Evolutionary conservation across 1,140 invertebrate species (phyloP).

Genomic region (Conus betulinus): DNA sequence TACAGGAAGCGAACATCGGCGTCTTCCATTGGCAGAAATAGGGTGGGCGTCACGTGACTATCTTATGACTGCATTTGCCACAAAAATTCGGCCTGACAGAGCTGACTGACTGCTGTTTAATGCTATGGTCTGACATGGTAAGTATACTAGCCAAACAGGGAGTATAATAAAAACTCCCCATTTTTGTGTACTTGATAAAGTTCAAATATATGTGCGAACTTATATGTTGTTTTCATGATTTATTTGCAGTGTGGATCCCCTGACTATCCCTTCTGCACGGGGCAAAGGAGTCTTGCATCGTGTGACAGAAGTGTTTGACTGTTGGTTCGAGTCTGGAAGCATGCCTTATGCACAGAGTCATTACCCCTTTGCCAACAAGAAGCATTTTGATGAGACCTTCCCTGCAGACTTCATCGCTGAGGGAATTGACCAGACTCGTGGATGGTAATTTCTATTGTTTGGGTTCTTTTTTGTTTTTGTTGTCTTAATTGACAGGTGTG

Average conservation of each 20-base stretch:
- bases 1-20: too few relatives aligned
- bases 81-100: too few relatives aligned
- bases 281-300: conserved; percentile 89
- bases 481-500: too few relatives aligned
- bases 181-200: too few relatives aligned
- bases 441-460: conserved; percentile 81
- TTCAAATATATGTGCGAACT: background rate
- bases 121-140: too few relatives aligned
- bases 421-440: conserved; percentile 99
- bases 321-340: conserved; percentile 99
- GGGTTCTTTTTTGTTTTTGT: background rate
- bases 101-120: too few relatives aligned
- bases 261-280: conserved; percentile 94
- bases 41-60: too few relatives aligned
- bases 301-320: conserved; percentile 98
- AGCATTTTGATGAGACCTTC: conserved; percentile 95
- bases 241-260: conserved; percentile 85
- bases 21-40: too few relatives aligned
- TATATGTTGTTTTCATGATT: background rate
- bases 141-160: too few relatives aligned
- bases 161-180: too few relatives aligned
- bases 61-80: too few relatives aligned
- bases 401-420: conserved; percentile 99
- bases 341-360: conserved; percentile 99
- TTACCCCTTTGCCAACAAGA: conserved; percentile 92